These are phyloP conservation scores for Chamaetylas fuelleborni DNA, from an alignment of 2,113 vertebrate genomes.

Conservation along the genomic window DNA sequence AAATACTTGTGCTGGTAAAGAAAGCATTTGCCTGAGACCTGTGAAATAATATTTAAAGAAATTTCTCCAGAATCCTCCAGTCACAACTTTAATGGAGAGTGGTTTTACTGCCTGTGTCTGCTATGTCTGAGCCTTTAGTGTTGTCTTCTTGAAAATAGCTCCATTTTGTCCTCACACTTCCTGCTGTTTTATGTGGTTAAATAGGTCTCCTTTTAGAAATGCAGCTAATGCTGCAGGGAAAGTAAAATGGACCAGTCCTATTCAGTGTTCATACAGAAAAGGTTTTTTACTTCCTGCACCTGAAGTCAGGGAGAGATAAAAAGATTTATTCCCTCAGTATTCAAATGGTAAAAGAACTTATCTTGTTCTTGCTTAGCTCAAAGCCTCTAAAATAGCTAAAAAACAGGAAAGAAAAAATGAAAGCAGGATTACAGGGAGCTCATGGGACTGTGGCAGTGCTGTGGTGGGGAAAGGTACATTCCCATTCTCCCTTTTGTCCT, in stretches of 20 bases:
- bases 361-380: slow-evolving; percentile 33
- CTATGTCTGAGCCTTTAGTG: not conserved
- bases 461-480: not conserved
- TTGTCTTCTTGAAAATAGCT: not conserved
- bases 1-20: not conserved
- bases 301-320: slow-evolving; percentile 36
- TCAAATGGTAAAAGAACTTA: slow-evolving; percentile 43
- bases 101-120: not conserved
- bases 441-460: not conserved
- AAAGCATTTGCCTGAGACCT: not conserved
- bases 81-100: not conserved
- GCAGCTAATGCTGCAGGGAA: not conserved
- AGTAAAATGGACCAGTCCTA: not conserved
- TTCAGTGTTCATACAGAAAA: not conserved
- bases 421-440: slow-evolving; percentile 31
- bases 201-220: not conserved
- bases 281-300: not conserved
- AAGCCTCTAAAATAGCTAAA: slow-evolving; percentile 40
- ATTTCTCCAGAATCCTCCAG: not conserved
- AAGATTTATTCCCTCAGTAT: slow-evolving; percentile 23
- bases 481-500: slow-evolving; percentile 50
- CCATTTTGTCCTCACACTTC: not conserved
- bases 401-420: slow-evolving; percentile 31
- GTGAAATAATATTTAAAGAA: not conserved
- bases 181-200: not conserved